Evolutionary conservation across 1,140 invertebrate genomes (phyloP).

Genomic region (Portunus trituberculatus): DNA sequence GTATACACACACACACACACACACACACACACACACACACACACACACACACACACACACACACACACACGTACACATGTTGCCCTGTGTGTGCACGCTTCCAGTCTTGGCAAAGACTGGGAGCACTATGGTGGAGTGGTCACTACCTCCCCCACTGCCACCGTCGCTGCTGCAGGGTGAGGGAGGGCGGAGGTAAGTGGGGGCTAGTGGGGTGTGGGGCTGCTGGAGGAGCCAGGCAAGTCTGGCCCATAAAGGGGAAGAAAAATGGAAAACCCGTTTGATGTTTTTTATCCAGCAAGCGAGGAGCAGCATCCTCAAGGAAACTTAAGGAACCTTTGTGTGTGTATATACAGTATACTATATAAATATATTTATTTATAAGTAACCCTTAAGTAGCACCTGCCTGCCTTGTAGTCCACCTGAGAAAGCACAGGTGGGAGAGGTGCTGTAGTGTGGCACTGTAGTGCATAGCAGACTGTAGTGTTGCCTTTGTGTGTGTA

Average conservation of each 20-base stretch:
- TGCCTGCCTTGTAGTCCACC: constrained; percentile 17
- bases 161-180: no score
- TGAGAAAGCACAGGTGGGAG: not conserved
- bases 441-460: constrained; percentile 18
- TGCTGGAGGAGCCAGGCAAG: not conserved
- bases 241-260: not conserved
- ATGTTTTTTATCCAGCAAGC: not conserved
- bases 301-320: not conserved
- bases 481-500: not conserved
- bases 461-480: not conserved
- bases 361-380: not conserved
- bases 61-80: not conserved
- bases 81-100: not conserved
- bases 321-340: not conserved
- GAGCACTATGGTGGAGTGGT: not conserved
- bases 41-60: no score
- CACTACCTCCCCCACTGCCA: not conserved
- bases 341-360: not conserved
- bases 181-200: not conserved
- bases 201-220: not conserved
- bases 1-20: not conserved
- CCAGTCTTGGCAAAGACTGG: not conserved
- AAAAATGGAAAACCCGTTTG: not conserved
- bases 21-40: no score
- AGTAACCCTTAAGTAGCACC: not conserved